Evolutionary conservation across 1,140 invertebrate species (phyloP).

Genomic region (Lanistes nyassanus): DNA sequence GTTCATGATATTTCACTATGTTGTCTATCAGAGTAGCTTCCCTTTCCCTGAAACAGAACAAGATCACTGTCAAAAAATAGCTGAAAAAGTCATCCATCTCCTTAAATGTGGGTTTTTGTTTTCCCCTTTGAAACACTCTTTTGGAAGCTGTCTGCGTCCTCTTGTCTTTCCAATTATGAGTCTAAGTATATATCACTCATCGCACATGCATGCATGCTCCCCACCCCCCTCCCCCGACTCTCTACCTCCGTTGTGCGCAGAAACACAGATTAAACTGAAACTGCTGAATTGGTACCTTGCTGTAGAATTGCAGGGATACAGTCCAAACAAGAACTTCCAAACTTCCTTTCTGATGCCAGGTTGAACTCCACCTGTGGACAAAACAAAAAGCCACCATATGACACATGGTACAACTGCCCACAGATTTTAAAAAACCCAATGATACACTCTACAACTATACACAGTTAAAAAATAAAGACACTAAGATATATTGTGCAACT

Average conservation of each 20-base stretch:
- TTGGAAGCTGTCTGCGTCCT: too few relatives aligned
- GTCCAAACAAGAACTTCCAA: constrained; percentile 62
- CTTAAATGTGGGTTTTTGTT: too few relatives aligned
- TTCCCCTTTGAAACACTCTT: too few relatives aligned
- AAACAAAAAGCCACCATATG: neutral
- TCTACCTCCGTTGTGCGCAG: neutral
- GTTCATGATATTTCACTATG: constrained; percentile 57
- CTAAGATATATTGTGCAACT: neutral
- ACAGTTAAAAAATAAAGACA: neutral
- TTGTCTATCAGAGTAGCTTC: constrained; percentile 54
- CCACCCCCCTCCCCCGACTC: neutral
- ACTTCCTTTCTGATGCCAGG: constrained; percentile 56
- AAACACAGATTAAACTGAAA: neutral
- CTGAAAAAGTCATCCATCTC: too few relatives aligned
- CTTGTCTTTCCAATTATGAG: too few relatives aligned
- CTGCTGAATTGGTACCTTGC: constrained; percentile 39
- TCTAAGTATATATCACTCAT: too few relatives aligned
- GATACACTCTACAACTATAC: neutral
- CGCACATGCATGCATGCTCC: too few relatives aligned
- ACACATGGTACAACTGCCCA: neutral
- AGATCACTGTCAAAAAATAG: neutral
- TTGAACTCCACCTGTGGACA: constrained; percentile 57
- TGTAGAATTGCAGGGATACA: constrained; percentile 60
- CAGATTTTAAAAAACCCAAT: neutral
- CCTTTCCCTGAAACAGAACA: constrained; percentile 43